Percentiles rank a stretch among this genome's conserved stretches.
Conservation (phyloP, 2,888 invertebrate genomes). For the Brachyptera risi region DNA sequence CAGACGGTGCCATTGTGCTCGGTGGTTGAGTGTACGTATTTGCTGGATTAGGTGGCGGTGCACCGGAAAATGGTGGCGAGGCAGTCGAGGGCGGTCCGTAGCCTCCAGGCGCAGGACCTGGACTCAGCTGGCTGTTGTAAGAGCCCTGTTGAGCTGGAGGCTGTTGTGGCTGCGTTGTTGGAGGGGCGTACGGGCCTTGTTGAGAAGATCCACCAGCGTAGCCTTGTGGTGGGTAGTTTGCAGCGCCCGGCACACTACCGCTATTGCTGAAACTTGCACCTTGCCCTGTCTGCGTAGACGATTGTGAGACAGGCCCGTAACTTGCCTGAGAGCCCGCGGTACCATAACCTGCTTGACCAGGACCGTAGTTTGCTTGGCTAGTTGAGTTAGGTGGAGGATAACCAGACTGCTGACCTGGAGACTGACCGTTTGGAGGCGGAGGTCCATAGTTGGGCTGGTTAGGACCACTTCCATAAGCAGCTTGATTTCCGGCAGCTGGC, state of each 20-base stretch:
- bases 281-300: slow-evolving; percentile 52
- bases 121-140: slow-evolving; percentile 54
- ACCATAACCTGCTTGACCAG: slow-evolving; percentile 32
- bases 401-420: slow-evolving; percentile 63
- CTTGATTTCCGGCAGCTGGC: slow-evolving; percentile 30
- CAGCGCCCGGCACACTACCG: slow-evolving; percentile 16
- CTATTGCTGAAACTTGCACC: slow-evolving; percentile 42
- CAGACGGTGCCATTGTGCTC: slow-evolving; percentile 46
- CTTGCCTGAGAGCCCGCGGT: slow-evolving; percentile 47
- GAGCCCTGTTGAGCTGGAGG: slow-evolving; percentile 47
- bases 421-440: slow-evolving; percentile 56
- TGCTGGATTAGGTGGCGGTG: slow-evolving; percentile 34
- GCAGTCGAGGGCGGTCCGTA: slow-evolving; percentile 43
- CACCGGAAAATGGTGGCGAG: slow-evolving; percentile 42
- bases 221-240: slow-evolving; percentile 21
- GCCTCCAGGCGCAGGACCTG: slow-evolving; percentile 45
- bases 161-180: slow-evolving; percentile 40
- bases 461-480: slow-evolving; percentile 51
- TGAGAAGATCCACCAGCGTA: slow-evolving; percentile 18
- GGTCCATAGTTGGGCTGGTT: slow-evolving; percentile 56
- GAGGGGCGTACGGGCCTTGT: slow-evolving; percentile 39
- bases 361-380: slow-evolving; percentile 27
- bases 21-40: slow-evolving; percentile 39
- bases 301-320: slow-evolving; percentile 54
- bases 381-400: slow-evolving; percentile 54